Percentiles rank a stretch among this genome's conserved stretches.
phyloP scores from a whole-genome alignment of 2,113 vertebrate species.

The Sinocyclocheilus maitianheensis region DNA sequence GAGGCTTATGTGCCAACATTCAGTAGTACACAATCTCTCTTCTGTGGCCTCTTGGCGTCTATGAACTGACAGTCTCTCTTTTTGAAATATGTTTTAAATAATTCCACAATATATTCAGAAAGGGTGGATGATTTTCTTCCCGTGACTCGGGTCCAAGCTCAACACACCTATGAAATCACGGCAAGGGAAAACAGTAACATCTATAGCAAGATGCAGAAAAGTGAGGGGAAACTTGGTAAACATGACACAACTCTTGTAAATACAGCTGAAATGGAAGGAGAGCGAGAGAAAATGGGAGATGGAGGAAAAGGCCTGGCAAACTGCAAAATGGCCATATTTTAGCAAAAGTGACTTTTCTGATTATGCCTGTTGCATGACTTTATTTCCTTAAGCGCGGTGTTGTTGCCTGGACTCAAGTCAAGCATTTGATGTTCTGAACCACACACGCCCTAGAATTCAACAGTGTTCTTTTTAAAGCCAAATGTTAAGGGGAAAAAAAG shows the following conservation, averaged over 20 bases:
- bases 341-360: constrained; percentile 62
- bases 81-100: constrained; percentile 67
- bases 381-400: constrained; percentile 72
- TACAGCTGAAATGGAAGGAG: constrained; percentile 46
- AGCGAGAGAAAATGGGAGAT: constrained; percentile 34
- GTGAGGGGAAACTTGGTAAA: constrained; percentile 68
- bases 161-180: constrained; percentile 71
- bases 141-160: constrained; percentile 69
- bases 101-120: constrained; percentile 73
- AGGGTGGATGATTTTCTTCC: constrained; percentile 72
- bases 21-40: constrained; percentile 34
- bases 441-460: constrained; percentile 65
- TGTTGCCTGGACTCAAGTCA: constrained; percentile 66
- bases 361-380: constrained; percentile 65
- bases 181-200: constrained; percentile 69
- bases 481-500: constrained; percentile 47
- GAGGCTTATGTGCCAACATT: neutral
- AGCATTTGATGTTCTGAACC: constrained; percentile 67
- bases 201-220: constrained; percentile 70
- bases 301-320: constrained; percentile 51
- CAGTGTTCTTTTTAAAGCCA: constrained; percentile 64
- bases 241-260: constrained; percentile 70
- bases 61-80: constrained; percentile 65
- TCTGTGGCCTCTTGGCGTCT: constrained; percentile 51
- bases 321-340: constrained; percentile 53